These are phyloP conservation scores for Noctua janthe DNA, from an alignment of 2,888 invertebrate species.

Conservation along the genomic window DNA sequence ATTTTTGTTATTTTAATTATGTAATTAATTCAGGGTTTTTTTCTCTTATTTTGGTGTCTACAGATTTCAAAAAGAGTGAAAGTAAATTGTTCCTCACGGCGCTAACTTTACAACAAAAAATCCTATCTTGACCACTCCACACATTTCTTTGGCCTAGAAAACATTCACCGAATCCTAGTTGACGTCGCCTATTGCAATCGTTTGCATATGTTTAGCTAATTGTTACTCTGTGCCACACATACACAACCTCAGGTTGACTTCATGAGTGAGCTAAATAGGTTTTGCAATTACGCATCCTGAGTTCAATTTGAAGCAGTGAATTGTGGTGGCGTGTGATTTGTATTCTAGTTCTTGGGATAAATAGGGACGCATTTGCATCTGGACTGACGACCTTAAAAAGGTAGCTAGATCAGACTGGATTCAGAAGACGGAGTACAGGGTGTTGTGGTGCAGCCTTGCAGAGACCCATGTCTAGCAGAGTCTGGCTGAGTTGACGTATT, in stretches of 20 bases:
- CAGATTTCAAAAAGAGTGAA: too few relatives aligned
- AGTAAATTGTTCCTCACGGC: background rate
- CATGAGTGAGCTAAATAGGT: slow-evolving; percentile 47
- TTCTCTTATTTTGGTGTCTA: too few relatives aligned
- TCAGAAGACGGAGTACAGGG: background rate
- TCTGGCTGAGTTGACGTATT: background rate
- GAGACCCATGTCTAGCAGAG: background rate
- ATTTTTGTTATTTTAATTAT: background rate
- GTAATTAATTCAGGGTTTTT: too few relatives aligned
- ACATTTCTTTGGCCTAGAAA: slow-evolving; percentile 40
- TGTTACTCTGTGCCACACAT: slow-evolving; percentile 64
- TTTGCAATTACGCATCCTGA: slow-evolving; percentile 43
- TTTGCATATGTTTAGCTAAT: slow-evolving; percentile 73
- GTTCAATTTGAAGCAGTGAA: slow-evolving; percentile 37
- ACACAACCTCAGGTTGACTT: slow-evolving; percentile 53
- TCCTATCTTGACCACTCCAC: slow-evolving; percentile 36
- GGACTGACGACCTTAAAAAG: too few relatives aligned
- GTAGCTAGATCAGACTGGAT: background rate
- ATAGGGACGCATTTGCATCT: too few relatives aligned
- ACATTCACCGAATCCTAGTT: slow-evolving; percentile 70
- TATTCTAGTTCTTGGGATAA: background rate
- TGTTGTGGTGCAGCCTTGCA: background rate
- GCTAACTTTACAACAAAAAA: background rate
- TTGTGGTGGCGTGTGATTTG: slow-evolving; percentile 24
- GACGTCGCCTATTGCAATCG: slow-evolving; percentile 67